Evolutionary conservation across 2,797 vertebrate species (phyloP), one percentile per base, ranked within the genome.

Genomic region (Naso thynnoides): DNA sequence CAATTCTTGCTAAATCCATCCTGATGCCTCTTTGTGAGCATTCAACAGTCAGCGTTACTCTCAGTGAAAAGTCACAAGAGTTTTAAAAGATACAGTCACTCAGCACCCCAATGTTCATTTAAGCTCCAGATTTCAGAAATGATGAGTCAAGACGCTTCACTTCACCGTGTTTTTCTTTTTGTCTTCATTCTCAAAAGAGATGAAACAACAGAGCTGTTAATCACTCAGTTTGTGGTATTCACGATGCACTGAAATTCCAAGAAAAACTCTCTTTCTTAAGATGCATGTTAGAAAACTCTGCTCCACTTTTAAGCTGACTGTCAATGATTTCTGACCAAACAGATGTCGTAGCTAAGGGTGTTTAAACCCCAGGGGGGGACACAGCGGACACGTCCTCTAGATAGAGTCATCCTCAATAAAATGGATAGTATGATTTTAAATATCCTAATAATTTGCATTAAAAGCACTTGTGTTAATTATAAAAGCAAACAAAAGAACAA

Each of bases 71-170:
- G 14, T 18, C 11, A 6, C 2, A 44, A 5, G 16, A 26, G 15
- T 52, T 36, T 29, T 31, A 2, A 31, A 36, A 8, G 31, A 8
- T 36, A 54, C 29, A 36, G 26, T 21, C 14, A 61, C 23, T 24
- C 36, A 38, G 14, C 5, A 44, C 24, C n/a, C 24, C 31, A 13
- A 21, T 50, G 27, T 67, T 29, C 3, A 26, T 31, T 26, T 38
- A 13, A 59, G 10, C 39, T 53, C 14, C 21, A 49, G n/a, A 27
- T 59, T 54, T 70, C 4, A 56, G 13, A 63, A 55, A 42, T 62
- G 1, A 16, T 23, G 31, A 44, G 15, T 61, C 18, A 42, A 24
- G 14, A 23, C 2, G 0, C 1, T 14, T 44, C 29, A 47, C 27
- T 42, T 47, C 6, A 11, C 8, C 38, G 9, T 47, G 29, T 18